phyloP scores from a whole-genome alignment of 2,113 vertebrate species.

The Sinocyclocheilus anshuiensis region DNA sequence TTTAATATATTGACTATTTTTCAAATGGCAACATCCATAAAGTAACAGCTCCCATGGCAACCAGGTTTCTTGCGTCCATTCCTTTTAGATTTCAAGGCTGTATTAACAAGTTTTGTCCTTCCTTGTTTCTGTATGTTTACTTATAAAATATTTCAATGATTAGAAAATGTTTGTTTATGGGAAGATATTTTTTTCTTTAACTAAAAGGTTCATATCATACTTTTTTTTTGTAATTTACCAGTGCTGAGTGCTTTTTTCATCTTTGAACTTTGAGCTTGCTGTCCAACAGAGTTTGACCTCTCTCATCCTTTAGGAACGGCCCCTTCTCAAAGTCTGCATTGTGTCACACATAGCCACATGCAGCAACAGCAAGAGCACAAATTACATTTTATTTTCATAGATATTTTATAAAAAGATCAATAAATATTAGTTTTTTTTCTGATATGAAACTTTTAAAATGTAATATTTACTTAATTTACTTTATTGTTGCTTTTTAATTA shows the following conservation, averaged over 20 bases:
- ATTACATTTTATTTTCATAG: background rate
- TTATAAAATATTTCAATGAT: background rate
- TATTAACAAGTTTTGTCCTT: background rate
- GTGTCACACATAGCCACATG: background rate
- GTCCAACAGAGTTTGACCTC: background rate
- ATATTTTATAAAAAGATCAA: background rate
- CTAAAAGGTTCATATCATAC: background rate
- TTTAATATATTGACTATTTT: background rate
- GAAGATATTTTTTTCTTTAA: background rate
- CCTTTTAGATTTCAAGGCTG: slow-evolving; percentile 2
- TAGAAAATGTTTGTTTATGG: background rate
- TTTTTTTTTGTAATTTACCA: background rate
- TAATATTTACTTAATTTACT: too few relatives aligned
- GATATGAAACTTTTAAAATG: background rate
- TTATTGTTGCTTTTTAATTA: too few relatives aligned
- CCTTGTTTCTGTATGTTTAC: background rate
- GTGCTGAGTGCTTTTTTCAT: too few relatives aligned
- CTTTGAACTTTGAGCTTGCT: too few relatives aligned
- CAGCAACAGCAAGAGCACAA: background rate
- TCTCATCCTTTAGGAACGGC: background rate
- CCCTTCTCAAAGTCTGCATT: background rate
- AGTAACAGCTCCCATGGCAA: slow-evolving; percentile 21
- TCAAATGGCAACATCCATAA: background rate
- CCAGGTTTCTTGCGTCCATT: background rate
- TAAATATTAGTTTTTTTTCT: background rate